Percentiles rank a stretch among this genome's conserved stretches.
Evolutionary conservation across 1,140 invertebrate species (phyloP).

Genomic region (Drosophila nigromelanica): DNA sequence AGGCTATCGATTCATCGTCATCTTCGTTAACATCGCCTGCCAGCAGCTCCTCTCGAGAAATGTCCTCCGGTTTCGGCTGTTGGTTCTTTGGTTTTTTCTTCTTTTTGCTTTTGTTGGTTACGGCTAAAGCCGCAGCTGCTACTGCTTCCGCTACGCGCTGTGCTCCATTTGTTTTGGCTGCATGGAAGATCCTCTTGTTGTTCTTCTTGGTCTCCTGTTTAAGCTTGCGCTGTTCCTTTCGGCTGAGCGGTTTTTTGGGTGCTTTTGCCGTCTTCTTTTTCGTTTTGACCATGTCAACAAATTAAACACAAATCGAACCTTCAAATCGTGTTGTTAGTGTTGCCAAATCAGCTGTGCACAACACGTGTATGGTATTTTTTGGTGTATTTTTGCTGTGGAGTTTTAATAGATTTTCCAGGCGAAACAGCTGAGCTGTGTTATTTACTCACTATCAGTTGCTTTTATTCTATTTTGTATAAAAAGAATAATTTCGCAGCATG

Average conservation of each 20-base stretch:
- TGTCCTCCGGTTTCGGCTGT: constrained; percentile 57
- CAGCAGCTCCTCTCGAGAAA: constrained; percentile 56
- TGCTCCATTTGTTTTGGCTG: constrained; percentile 65
- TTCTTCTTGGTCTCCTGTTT: constrained; percentile 85
- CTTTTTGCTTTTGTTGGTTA: constrained; percentile 34
- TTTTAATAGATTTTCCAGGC: constrained; percentile 25
- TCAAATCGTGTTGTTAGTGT: constrained; percentile 25
- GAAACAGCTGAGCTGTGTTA: constrained; percentile 13
- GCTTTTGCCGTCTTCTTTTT: constrained; percentile 39
- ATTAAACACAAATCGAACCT: constrained; percentile 14
- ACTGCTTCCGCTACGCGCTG: constrained; percentile 62
- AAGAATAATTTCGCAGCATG: constrained; percentile 44
- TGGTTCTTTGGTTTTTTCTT: constrained; percentile 43
- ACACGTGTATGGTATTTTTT: constrained; percentile 39
- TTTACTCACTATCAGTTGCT: constrained; percentile 15
- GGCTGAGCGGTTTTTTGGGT: constrained; percentile 67
- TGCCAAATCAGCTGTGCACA: constrained; percentile 46
- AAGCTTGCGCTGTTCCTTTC: constrained; percentile 87
- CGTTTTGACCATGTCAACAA: constrained; percentile 61
- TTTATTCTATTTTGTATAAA: constrained; percentile 22
- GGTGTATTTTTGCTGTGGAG: constrained; percentile 16
- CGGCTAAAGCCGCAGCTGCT: constrained; percentile 45
- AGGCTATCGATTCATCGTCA: constrained; percentile 78
- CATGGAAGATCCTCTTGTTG: constrained; percentile 81
- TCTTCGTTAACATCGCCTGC: constrained; percentile 59